phyloP scores from a whole-genome alignment of 2,888 invertebrate species.

The Nomada ruficornis region DNA sequence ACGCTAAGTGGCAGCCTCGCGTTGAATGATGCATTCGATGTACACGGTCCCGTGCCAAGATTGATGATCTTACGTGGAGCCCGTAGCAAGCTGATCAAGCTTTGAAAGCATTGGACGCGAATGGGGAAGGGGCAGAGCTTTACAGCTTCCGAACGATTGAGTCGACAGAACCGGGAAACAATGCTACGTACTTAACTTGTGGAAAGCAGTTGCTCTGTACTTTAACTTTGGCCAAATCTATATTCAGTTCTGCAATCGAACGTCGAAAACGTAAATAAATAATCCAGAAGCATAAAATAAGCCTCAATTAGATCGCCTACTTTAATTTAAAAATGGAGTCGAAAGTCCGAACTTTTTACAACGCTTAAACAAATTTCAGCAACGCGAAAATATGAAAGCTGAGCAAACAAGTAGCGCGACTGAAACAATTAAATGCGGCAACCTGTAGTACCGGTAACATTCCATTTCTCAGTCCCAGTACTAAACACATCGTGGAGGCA shows the following conservation, averaged over 20 bases:
- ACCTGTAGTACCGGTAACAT: not conserved
- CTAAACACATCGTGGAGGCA: no score
- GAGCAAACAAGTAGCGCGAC: no score
- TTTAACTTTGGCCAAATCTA: no score
- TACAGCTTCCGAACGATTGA: slow-evolving; percentile 58
- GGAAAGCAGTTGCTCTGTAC: no score
- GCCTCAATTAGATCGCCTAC: no score
- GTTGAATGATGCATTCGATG: slow-evolving; percentile 56
- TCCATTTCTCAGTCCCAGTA: not conserved
- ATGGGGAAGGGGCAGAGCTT: slow-evolving; percentile 38
- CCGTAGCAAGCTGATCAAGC: slow-evolving; percentile 53
- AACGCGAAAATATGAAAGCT: no score
- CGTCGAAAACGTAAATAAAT: no score
- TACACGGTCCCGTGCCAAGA: slow-evolving; percentile 40
- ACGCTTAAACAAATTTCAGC: no score
- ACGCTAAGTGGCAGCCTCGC: slow-evolving; percentile 44
- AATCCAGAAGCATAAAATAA: no score
- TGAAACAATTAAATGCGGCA: not conserved
- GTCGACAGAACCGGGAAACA: slow-evolving; percentile 16
- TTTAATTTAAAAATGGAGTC: no score
- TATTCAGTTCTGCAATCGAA: no score
- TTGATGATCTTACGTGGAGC: slow-evolving; percentile 54
- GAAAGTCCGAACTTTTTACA: no score
- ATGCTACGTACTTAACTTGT: slow-evolving; percentile 30
- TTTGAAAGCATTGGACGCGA: slow-evolving; percentile 30